Evolutionary conservation across 1,140 invertebrate genomes (phyloP), one percentile per base, ranked within the genome.

Genomic region (Aphelinus atriplicis): DNA sequence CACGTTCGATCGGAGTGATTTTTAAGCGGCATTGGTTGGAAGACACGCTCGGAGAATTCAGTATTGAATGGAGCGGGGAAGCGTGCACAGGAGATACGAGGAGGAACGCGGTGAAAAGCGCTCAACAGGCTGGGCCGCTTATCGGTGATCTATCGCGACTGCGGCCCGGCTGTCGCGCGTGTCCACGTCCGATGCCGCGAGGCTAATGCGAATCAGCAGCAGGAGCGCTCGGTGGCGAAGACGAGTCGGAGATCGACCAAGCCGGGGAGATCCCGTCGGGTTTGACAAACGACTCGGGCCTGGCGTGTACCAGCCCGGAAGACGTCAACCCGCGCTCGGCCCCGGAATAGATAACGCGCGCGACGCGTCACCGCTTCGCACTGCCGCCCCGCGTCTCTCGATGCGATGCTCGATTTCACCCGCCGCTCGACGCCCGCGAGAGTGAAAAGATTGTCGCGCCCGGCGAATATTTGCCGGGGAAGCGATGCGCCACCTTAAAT

Each of bases 241-340:
- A 57, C 57, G 61, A 43, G 60, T 45, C 60, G 10, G 26, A 26
- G 26, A 26, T 26, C 26, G 26, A 26, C 26, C 26, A 26, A 26
- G 26, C 26, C 26, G 45, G 51, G n/a, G 9, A n/a, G n/a, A 53
- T 57, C 48, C 45, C 10, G 51, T 50, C 51, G 51, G 43, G 71
- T 57, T 65, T 81, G 81, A 82, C 80, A 82, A 81, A 81, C 80
- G 80, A 80, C 77, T 73, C 65, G 67, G 73, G 4, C 62, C 9
- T 57, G 42, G 26, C 45, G 7, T 48, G 9, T 47, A 1, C 7
- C 61, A 47, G 51, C 55, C 55, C 50, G 50, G 10, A 42, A 2
- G 46, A 42, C 61, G 61, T 7, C n/a, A 26, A 26, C 6, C 51
- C 48, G 47, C 64, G 26, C 42, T 26, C 64, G 26, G 42, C 42